Evolutionary conservation across 1,140 invertebrate species (phyloP), one percentile per base, ranked within the genome.

Genomic region (Marisa cornuarietis): DNA sequence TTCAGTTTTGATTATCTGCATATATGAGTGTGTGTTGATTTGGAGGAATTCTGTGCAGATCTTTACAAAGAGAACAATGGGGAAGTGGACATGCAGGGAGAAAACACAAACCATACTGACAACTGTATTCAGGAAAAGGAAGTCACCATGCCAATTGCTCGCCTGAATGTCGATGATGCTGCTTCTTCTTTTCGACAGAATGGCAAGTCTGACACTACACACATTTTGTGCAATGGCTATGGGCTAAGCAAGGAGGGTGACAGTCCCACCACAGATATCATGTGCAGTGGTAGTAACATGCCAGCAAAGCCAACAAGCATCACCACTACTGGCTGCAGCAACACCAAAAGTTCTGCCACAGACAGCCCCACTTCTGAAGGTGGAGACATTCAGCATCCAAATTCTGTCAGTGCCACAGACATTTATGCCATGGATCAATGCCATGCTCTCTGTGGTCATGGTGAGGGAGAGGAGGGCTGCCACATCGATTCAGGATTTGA

Each of bases 121-220:
- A 58, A 18, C 54, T 11, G 54, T 18, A 58, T 58, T 58, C 54
- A 58, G 54, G 54, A 58, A 58, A 77, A 49, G 54, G 71, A 73
- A 22, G 71, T 49, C 5, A 73, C 71, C 9, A 49, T 78, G 71
- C 77, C 82, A 79, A 14, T 80, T 74, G 65, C 79, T 51, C 51
- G 79, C 81, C 54, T 83, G 77, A 71, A 77, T 74, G 72, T 83
- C 73, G 76, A 83, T 63, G 58, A 83, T 77, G 52, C 76, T 76
- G n/a, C 79, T 76, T 42, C 54, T 9, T 79, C 78, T 65, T 66
- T 65, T 18, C n/a, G 26, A 22, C 31, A 73, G 24, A 18, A 49
- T 54, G 52, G 18, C 42, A 31, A 62, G 20, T 26, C 74, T 5
- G 14, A 61, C 26, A 8, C 24, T 26, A 77, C 76, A 26, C 76